phyloP scores from a whole-genome alignment of 2,113 vertebrate species.

The Grammomys surdaster region DNA sequence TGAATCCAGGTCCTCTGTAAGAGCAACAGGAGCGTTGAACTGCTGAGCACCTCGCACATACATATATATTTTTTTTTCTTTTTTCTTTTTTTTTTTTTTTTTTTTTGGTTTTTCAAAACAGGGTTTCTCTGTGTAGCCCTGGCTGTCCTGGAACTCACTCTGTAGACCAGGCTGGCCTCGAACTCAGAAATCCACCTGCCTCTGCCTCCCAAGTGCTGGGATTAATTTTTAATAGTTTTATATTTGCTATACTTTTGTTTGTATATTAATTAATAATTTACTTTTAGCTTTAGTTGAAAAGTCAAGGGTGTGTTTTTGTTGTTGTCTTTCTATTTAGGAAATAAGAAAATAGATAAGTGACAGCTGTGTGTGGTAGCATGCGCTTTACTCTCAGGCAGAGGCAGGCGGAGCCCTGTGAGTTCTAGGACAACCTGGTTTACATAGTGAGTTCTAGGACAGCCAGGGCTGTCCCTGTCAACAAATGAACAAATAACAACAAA shows the following conservation, averaged over 20 bases:
- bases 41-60: not conserved
- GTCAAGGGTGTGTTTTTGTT: too few relatives aligned
- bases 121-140: not conserved
- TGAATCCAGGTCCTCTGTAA: not conserved
- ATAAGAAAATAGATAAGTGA: slow-evolving; percentile 12
- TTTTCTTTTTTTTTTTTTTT: too few relatives aligned
- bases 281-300: slow-evolving; percentile 12
- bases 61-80: too few relatives aligned
- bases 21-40: not conserved
- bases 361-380: not conserved
- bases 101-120: not conserved
- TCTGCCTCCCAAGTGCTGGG: too few relatives aligned
- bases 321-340: not conserved
- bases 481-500: not conserved
- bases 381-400: not conserved
- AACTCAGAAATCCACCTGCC: not conserved
- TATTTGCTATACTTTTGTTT: slow-evolving; percentile 32
- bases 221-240: not conserved
- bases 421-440: not conserved
- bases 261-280: not conserved
- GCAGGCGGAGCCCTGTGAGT: not conserved
- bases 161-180: not conserved
- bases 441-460: not conserved
- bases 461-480: not conserved
- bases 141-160: not conserved